Evolutionary conservation across 2,888 invertebrate species (phyloP), one percentile per base, ranked within the genome.

Genomic region (Pseudococcus viburni): DNA sequence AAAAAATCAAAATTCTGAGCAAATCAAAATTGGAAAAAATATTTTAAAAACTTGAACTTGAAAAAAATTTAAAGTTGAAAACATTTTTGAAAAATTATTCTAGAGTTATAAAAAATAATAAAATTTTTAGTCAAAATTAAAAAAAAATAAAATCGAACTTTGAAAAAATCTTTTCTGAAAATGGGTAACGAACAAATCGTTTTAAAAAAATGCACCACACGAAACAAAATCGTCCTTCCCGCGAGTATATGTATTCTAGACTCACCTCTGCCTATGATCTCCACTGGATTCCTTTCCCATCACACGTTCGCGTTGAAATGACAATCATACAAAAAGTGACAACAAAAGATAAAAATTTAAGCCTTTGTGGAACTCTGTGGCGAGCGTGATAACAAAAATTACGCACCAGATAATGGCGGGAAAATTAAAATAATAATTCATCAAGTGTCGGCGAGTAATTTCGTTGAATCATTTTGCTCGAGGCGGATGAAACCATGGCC

Each of bases 351-450:
- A 77, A 39, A 77, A 42, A 42, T 77, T 77, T 64, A 64, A 8
- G 22, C 64, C 64, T 64, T 64, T 64, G 64, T 64, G 11, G 64
- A 22, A 22, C 64, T 64, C 42, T 42, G 3, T 42, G 11, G 22
- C 64, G 22, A 22, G 64, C 64, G 64, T 64, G 64, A 64, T 64
- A 22, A 64, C 64, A 22, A 42, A 77, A 77, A 39, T 77, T 77
- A 77, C 39, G 42, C 9, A 26, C 22, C 39, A 39, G 77, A 42
- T 77, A 77, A 77, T 39, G 77, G 39, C 15, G 3, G n/a, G 39
- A 77, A 42, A 77, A 77, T 77, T 77, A 77, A 77, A 77, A 77
- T 77, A 64, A 64, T 64, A 77, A 77, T 77, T 77, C 33, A 77
- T 39, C 33, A 77, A 77, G 39, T 39, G 77, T 77, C 39, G 77